Evolutionary conservation across 1,140 invertebrate genomes (phyloP).

Genomic region (Sinonovacula constricta): DNA sequence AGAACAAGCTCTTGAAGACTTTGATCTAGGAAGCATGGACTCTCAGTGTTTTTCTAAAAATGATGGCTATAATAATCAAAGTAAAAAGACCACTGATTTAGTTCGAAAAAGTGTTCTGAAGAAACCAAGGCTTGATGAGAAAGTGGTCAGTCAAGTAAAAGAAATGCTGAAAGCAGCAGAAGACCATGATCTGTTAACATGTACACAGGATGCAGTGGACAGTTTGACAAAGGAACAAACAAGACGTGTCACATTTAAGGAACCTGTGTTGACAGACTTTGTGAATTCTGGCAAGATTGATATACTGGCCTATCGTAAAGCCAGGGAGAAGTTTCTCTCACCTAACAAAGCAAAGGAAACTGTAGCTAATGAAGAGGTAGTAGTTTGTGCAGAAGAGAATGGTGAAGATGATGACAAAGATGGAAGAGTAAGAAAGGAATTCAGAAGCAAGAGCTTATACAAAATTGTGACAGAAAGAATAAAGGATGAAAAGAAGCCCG

Average conservation of each 20-base stretch:
- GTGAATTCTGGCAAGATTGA: constrained; percentile 17
- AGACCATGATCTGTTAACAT: constrained; percentile 66
- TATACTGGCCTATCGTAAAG: constrained; percentile 23
- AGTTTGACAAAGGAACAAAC: constrained; percentile 33
- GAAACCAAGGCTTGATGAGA: not conserved
- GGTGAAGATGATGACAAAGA: not conserved
- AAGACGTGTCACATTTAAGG: constrained; percentile 40
- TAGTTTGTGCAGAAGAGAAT: not conserved
- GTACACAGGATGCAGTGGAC: constrained; percentile 64
- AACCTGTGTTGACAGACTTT: constrained; percentile 37
- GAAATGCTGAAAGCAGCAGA: constrained; percentile 56
- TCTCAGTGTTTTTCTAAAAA: no score
- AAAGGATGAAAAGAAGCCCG: no score
- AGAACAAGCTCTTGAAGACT: no score
- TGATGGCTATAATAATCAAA: no score
- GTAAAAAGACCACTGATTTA: no score
- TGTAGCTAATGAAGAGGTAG: not conserved
- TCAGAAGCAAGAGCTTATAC: no score
- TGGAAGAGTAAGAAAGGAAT: no score
- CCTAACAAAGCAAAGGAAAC: not conserved
- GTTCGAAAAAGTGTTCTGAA: not conserved
- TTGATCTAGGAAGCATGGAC: no score
- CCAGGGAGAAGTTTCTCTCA: constrained; percentile 3
- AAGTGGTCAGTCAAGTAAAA: not conserved
- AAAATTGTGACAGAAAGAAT: no score